A percentile compares a stretch with the other conserved stretches of the same genome.
Conservation (phyloP, 1,140 invertebrate species). For the Brachionus asplanchnoidis region DNA sequence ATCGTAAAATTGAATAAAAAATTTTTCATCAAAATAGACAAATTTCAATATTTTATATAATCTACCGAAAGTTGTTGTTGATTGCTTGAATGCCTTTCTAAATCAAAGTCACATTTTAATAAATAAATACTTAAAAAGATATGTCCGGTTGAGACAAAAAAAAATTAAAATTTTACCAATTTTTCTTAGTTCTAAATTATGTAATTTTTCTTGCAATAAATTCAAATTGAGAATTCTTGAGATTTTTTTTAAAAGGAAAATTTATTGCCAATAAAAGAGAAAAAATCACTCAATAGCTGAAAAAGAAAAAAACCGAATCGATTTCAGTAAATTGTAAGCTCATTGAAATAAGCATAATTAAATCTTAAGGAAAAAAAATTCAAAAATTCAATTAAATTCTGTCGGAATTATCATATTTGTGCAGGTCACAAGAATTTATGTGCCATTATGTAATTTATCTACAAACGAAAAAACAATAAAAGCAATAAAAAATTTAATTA, state of each 20-base stretch:
- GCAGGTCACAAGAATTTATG: not conserved
- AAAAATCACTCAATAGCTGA: not conserved
- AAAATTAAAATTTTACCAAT: no score
- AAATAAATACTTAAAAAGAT: no score
- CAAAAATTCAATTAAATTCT: not conserved
- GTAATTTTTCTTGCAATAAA: not conserved
- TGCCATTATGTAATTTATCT: not conserved
- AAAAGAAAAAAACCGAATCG: not conserved
- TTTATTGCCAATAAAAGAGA: not conserved
- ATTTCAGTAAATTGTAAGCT: not conserved
- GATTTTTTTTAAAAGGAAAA: not conserved
- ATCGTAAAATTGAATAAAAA: not conserved
- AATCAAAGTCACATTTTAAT: not conserved
- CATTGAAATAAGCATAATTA: not conserved
- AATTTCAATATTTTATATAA: no score
- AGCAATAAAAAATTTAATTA: not conserved
- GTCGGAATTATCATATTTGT: not conserved
- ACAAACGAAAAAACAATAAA: not conserved
- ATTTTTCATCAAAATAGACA: not conserved
- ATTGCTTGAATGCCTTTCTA: not conserved
- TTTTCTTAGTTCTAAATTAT: not conserved
- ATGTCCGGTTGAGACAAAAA: no score
- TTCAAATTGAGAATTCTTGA: not conserved
- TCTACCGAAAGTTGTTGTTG: no score
- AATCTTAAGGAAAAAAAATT: not conserved